Evolutionary conservation across 2,113 vertebrate species (phyloP), one percentile per base, ranked within the genome.

Genomic region (Asarcornis scutulata): DNA sequence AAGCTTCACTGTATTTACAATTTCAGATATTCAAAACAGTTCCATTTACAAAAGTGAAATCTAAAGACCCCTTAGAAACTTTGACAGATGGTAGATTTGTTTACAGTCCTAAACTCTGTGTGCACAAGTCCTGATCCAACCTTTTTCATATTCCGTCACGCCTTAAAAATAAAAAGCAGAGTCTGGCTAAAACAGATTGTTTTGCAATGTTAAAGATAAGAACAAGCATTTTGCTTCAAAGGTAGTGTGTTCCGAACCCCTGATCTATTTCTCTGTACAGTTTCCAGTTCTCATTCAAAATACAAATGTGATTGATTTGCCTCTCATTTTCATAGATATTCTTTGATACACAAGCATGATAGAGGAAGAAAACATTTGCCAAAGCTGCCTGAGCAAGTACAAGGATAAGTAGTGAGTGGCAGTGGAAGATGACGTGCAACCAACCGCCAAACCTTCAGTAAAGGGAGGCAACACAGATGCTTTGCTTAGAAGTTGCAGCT

Each of bases 211-310:
- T 83, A 74, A 82, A 80, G 50, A 76, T 16, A 82, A 80, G 50
- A 81, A 77, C n/a, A 81, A 91, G 67, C 9, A 40, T 77, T 89
- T 23, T 59, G 13, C 73, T 86, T 85, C 62, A 88, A 64, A 76
- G 59, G 11, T 78, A 23, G 40, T 46, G 27, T 25, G 20, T 59
- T 74, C 62, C 16, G 42, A 82, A 74, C 42, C 53, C 73, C 56
- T 2, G 3, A 62, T 36, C 26, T 36, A 53, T 71, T 78, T 52
- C 40, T n/a, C 55, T 53, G 52, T 29, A 40, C 4, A 82, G 53
- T 23, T 73, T 74, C 64, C 73, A 83, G 17, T 40, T 68, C 68
- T 90, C 26, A 46, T 83, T 68, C 76, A 91, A 93, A 91, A 63
- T 3, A 42, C 0, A 0, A 58, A 8, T 31, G 52, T 63, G 52